These are phyloP conservation scores for Aporrectodea caliginosa DNA, from an alignment of 1,140 invertebrate genomes.

Conservation along the genomic window DNA sequence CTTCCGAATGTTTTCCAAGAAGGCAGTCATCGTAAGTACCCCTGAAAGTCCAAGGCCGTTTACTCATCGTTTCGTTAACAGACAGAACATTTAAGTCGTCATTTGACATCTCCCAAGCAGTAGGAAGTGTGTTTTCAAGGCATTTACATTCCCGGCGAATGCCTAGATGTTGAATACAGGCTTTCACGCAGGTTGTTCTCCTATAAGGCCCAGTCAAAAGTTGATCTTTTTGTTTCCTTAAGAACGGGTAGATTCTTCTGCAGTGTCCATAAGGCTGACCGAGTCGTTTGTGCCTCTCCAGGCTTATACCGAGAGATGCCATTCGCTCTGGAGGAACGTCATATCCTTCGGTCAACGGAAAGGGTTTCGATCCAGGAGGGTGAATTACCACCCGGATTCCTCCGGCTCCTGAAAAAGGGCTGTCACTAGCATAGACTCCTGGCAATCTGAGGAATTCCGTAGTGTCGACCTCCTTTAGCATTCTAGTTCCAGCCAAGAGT, in stretches of 20 bases:
- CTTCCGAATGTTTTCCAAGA: too few relatives aligned
- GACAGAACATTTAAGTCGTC: too few relatives aligned
- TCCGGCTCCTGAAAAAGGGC: not conserved
- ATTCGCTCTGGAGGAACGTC: not conserved
- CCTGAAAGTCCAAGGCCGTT: too few relatives aligned
- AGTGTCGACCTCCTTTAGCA: not conserved
- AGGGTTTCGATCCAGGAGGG: not conserved
- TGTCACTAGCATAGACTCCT: not conserved
- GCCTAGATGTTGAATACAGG: not conserved
- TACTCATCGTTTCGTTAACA: too few relatives aligned
- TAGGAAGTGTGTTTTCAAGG: not conserved
- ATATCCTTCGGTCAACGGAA: not conserved
- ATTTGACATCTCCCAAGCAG: too few relatives aligned
- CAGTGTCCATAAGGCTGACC: constrained; percentile 4
- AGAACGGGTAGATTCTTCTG: not conserved
- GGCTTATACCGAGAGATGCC: not conserved
- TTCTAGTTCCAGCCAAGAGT: not conserved
- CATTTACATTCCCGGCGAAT: not conserved
- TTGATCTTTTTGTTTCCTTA: not conserved
- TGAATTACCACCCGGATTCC: constrained; percentile 19
- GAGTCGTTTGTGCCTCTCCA: not conserved
- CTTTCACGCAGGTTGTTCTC: not conserved
- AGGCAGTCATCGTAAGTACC: too few relatives aligned
- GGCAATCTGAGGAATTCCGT: not conserved
- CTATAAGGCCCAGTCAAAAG: not conserved